Conservation (phyloP, 2,113 vertebrate species). For the human region GRCh38 chr13:52409001-52409500, state of each 20-base stretch:
- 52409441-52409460: no score
- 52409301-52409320: no score
- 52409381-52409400: no score
- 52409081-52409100: neutral
- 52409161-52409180: neutral
- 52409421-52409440: no score
- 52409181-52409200: conserved; percentile 36
- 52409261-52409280: neutral
- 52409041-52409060: neutral
- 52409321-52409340: no score
- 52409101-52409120: neutral
- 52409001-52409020: neutral
- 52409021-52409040: neutral
- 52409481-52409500: no score
- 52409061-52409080: neutral
- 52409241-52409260: neutral
- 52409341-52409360: no score
- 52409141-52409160: neutral
- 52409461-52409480: no score
- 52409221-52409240: neutral
- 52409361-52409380: no score
- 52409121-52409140: neutral
- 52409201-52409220: neutral
- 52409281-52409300: no score
- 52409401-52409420: no score